These are phyloP conservation scores for Cheirogaleus major DNA, from an alignment of 2,797 vertebrate species.

Conservation along the genomic window DNA sequence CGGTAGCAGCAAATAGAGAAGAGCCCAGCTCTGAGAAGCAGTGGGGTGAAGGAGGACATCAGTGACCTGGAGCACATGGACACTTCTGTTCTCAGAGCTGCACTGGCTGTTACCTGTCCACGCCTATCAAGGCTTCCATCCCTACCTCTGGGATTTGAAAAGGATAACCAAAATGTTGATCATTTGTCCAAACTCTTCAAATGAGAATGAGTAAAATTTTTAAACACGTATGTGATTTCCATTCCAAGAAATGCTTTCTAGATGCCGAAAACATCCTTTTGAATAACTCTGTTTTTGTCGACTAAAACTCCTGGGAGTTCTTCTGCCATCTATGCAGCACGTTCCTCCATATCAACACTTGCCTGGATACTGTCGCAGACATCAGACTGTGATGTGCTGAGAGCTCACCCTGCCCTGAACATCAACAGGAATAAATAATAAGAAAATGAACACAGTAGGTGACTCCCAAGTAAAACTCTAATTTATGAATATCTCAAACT, in stretches of 20 bases:
- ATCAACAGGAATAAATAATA: background rate
- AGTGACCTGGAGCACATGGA: background rate
- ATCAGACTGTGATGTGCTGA: background rate
- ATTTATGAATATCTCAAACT: background rate
- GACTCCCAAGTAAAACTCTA: background rate
- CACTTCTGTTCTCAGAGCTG: background rate
- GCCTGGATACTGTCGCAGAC: accelerated
- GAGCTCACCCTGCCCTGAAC: background rate
- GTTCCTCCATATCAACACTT: background rate
- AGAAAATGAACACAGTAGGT: background rate
- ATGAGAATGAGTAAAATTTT: conserved; percentile 32
- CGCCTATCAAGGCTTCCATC: background rate
- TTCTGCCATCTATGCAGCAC: background rate
- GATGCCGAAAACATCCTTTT: background rate
- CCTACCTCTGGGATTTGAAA: background rate
- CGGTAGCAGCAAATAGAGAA: background rate
- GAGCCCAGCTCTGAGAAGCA: background rate
- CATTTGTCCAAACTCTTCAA: conserved; percentile 3
- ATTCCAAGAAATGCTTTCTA: background rate
- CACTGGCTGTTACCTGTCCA: background rate
- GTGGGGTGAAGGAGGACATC: background rate
- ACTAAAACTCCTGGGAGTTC: background rate
- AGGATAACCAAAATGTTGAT: background rate
- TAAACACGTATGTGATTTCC: background rate
- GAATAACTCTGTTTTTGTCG: background rate